A percentile compares a stretch with the other conserved stretches of the same genome.
Conservation (phyloP, 2,797 vertebrate genomes). For the Gephyroberyx darwinii region DNA sequence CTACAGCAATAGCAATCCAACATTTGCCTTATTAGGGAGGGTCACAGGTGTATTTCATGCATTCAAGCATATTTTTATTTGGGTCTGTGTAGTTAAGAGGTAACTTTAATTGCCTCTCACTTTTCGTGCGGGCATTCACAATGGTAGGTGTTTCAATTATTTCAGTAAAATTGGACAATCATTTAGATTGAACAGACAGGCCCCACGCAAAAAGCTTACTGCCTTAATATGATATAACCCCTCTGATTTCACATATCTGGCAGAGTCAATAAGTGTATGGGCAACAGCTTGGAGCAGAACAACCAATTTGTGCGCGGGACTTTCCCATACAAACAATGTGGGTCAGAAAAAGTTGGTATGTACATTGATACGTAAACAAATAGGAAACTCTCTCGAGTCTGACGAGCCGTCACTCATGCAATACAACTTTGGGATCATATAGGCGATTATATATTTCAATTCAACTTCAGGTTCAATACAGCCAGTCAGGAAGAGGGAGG, state of each 20-base stretch:
- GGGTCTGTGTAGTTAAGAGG: conserved; percentile 21
- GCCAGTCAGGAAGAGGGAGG: too few relatives aligned
- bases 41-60: conserved; percentile 18
- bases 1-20: too few relatives aligned
- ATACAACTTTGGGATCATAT: too few relatives aligned
- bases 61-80: conserved; percentile 23
- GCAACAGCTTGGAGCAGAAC: conserved; percentile 21
- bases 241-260: conserved; percentile 2
- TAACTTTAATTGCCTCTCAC: conserved; percentile 11
- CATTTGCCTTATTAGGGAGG: conserved; percentile 22
- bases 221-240: conserved; percentile 17
- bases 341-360: too few relatives aligned
- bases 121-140: conserved; percentile 20
- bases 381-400: too few relatives aligned
- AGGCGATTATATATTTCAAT: too few relatives aligned
- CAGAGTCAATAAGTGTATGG: conserved; percentile 16
- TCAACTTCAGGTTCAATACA: too few relatives aligned
- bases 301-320: too few relatives aligned
- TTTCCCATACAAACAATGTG: too few relatives aligned
- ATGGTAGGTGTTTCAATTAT: conserved; percentile 30
- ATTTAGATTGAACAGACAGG: conserved; percentile 20
- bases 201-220: conserved; percentile 12
- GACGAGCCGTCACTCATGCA: too few relatives aligned
- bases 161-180: conserved; percentile 24
- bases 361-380: too few relatives aligned